Conservation (phyloP, 92 coral and sea anemone species). For the Epizoanthus scotinus region DNA sequence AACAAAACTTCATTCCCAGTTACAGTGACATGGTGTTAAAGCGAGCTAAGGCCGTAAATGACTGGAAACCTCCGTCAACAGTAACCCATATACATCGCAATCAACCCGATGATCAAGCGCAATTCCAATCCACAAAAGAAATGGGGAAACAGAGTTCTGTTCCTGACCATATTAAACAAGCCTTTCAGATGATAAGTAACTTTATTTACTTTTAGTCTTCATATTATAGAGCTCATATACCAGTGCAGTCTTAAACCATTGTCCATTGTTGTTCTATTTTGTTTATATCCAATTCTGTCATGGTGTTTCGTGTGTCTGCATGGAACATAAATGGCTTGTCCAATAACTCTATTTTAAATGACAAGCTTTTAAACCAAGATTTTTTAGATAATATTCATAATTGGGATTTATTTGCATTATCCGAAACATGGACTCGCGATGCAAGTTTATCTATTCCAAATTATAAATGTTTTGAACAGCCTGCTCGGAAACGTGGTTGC, state of each 20-base stretch:
- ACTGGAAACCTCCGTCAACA: constrained; percentile 11
- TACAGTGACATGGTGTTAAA: constrained; percentile 2
- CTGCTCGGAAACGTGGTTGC: neutral
- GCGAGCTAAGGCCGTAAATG: neutral
- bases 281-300: neutral
- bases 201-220: constrained; percentile 8
- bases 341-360: constrained; percentile 9
- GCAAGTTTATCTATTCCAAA: constrained; percentile 8
- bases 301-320: constrained; percentile 18
- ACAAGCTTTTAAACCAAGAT: constrained; percentile 8
- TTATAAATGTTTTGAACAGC: constrained; percentile 9
- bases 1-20: constrained; percentile 6
- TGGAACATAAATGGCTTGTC: constrained; percentile 21
- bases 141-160: neutral
- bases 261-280: neutral
- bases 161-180: constrained; percentile 1
- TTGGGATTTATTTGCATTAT: constrained; percentile 9
- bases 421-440: constrained; percentile 18
- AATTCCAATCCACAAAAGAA: neutral
- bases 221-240: neutral
- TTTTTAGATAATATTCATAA: neutral
- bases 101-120: neutral
- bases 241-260: constrained; percentile 4
- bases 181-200: neutral
- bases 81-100: neutral